Evolutionary conservation across 2,888 invertebrate species (phyloP).

Genomic region (Xanthia togata): DNA sequence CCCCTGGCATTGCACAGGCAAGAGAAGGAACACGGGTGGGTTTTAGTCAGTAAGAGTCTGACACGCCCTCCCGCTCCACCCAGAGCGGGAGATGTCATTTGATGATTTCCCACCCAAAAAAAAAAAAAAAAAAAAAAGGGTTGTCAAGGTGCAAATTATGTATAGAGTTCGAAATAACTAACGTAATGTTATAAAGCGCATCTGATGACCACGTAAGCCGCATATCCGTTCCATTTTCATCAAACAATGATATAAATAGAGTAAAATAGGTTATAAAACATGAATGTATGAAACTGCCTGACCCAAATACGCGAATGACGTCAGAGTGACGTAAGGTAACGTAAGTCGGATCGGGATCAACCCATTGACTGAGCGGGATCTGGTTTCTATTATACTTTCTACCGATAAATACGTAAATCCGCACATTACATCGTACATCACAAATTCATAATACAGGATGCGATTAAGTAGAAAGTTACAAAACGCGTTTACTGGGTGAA

Average conservation of each 20-base stretch:
- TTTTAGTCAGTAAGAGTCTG: too few relatives aligned
- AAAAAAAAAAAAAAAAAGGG: too few relatives aligned
- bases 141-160: conserved; percentile 50
- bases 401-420: conserved; percentile 60
- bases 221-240: conserved; percentile 75
- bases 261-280: conserved; percentile 84
- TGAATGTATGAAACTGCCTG: conserved; percentile 83
- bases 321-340: conserved; percentile 82
- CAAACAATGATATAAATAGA: conserved; percentile 79
- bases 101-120: too few relatives aligned
- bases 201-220: conserved; percentile 66
- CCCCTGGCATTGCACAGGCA: too few relatives aligned
- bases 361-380: conserved; percentile 76
- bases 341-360: conserved; percentile 75
- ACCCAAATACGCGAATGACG: conserved; percentile 87
- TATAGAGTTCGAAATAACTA: conserved; percentile 47
- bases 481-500: conserved; percentile 56
- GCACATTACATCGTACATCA: conserved; percentile 55
- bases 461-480: conserved; percentile 66
- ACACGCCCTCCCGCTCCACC: too few relatives aligned
- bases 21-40: too few relatives aligned
- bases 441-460: conserved; percentile 63
- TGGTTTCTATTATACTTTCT: conserved; percentile 75
- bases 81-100: too few relatives aligned
- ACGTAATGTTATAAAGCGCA: conserved; percentile 60